phyloP scores from a whole-genome alignment of 2,888 invertebrate species.

The Orthosia gothica region DNA sequence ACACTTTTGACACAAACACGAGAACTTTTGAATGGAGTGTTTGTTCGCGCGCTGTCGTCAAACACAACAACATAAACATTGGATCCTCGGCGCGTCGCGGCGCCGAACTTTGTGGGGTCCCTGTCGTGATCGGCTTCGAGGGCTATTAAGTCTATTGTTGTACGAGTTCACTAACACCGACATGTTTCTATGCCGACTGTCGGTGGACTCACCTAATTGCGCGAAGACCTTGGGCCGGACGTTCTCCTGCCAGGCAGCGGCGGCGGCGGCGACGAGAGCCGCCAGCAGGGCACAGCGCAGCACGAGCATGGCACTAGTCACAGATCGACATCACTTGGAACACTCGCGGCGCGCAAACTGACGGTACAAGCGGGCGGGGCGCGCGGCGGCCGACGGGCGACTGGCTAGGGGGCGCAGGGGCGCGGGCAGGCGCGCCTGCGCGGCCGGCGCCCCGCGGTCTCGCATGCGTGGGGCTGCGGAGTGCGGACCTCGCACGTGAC shows the following conservation, averaged over 20 bases:
- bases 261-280: slow-evolving; percentile 91
- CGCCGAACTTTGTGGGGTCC: slow-evolving; percentile 75
- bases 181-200: slow-evolving; percentile 77
- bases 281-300: slow-evolving; percentile 89
- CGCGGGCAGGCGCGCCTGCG: slow-evolving; percentile 82
- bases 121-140: slow-evolving; percentile 74
- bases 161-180: slow-evolving; percentile 81
- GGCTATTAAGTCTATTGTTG: slow-evolving; percentile 83
- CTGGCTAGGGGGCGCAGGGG: slow-evolving; percentile 85
- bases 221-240: slow-evolving; percentile 98
- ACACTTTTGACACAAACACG: slow-evolving; percentile 83
- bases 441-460: slow-evolving; percentile 89
- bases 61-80: slow-evolving; percentile 89
- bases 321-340: slow-evolving; percentile 90
- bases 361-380: slow-evolving; percentile 83
- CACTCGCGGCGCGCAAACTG: slow-evolving; percentile 84
- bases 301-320: slow-evolving; percentile 91
- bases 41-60: slow-evolving; percentile 86
- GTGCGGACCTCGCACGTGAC: slow-evolving; percentile 91
- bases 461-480: slow-evolving; percentile 91
- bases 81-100: slow-evolving; percentile 70
- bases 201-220: slow-evolving; percentile 95
- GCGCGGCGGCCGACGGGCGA: slow-evolving; percentile 90
- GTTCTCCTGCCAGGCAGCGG: slow-evolving; percentile 97
- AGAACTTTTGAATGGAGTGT: slow-evolving; percentile 84